Evolutionary conservation across 2,797 vertebrate species (phyloP).

Genomic region (Alcedo quadribrachys): DNA sequence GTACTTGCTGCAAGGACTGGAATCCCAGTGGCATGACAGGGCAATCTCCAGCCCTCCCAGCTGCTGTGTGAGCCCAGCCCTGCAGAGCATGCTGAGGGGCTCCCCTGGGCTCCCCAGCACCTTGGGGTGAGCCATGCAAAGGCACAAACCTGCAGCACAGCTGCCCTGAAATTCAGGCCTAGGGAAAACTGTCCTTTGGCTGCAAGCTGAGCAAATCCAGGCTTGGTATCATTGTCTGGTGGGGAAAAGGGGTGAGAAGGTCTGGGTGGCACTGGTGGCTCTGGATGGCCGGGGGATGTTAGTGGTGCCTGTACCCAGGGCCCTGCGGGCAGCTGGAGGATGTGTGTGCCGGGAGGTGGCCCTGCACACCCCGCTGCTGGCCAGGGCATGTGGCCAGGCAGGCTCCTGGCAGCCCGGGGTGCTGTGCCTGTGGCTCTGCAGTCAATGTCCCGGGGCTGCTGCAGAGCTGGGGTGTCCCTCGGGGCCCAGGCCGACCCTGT

Average conservation of each 20-base stretch:
- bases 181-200: neutral
- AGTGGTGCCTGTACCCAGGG: neutral
- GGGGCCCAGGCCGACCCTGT: neutral
- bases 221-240: fast-evolving
- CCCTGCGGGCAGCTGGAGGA: neutral
- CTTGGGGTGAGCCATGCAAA: neutral
- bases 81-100: fast-evolving
- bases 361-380: neutral
- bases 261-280: neutral
- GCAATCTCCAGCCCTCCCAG: neutral
- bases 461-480: fast-evolving
- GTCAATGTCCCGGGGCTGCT: fast-evolving
- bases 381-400: neutral
- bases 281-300: neutral
- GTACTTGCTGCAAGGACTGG: neutral
- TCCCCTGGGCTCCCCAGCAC: neutral
- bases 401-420: neutral
- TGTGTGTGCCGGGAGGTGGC: neutral
- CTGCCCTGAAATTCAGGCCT: fast-evolving
- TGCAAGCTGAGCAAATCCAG: neutral
- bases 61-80: neutral
- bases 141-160: neutral
- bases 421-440: neutral
- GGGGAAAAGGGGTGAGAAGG: neutral
- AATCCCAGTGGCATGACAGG: fast-evolving